A percentile compares a stretch with the other conserved stretches of the same genome.
Evolutionary conservation across 2,888 invertebrate genomes (phyloP).

Genomic region (Entomobrya proxima): DNA sequence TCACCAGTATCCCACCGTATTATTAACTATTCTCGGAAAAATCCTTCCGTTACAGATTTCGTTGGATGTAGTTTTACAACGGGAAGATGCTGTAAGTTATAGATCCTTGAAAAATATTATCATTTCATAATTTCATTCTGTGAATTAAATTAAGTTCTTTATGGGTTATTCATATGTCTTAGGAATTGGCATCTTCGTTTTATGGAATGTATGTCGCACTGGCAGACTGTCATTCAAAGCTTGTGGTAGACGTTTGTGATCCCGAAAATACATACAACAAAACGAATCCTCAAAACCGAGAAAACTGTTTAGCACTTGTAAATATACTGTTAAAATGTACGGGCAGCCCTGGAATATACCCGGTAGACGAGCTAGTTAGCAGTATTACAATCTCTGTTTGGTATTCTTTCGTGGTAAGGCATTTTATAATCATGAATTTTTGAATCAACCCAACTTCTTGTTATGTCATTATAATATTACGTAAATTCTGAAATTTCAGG

Average conservation of each 20-base stretch:
- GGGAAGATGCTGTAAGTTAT: slow-evolving; percentile 70
- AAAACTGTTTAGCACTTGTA: slow-evolving; percentile 70
- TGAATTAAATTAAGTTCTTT: background rate
- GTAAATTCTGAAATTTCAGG: slow-evolving; percentile 56
- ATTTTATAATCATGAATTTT: background rate
- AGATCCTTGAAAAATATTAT: background rate
- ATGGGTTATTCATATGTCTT: too few species aligned
- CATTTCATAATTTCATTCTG: background rate
- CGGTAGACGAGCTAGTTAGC: slow-evolving; percentile 73
- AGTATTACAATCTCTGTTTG: slow-evolving; percentile 74
- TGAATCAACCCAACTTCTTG: background rate
- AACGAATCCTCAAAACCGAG: slow-evolving; percentile 66
- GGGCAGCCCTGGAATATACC: slow-evolving; percentile 72
- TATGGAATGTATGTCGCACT: slow-evolving; percentile 73
- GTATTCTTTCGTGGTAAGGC: slow-evolving; percentile 74
- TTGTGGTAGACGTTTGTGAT: slow-evolving; percentile 73
- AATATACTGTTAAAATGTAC: slow-evolving; percentile 72
- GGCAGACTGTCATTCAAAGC: slow-evolving; percentile 73
- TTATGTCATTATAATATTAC: background rate
- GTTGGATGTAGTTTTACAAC: slow-evolving; percentile 67
- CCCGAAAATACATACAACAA: slow-evolving; percentile 67
- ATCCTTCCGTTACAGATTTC: slow-evolving; percentile 71
- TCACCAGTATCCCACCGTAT: slow-evolving; percentile 70
- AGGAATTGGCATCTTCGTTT: slow-evolving; percentile 74
- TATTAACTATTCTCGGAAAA: slow-evolving; percentile 71